Conservation (phyloP, 1,140 invertebrate genomes). For the Stenopsyche tienmushanensis region DNA sequence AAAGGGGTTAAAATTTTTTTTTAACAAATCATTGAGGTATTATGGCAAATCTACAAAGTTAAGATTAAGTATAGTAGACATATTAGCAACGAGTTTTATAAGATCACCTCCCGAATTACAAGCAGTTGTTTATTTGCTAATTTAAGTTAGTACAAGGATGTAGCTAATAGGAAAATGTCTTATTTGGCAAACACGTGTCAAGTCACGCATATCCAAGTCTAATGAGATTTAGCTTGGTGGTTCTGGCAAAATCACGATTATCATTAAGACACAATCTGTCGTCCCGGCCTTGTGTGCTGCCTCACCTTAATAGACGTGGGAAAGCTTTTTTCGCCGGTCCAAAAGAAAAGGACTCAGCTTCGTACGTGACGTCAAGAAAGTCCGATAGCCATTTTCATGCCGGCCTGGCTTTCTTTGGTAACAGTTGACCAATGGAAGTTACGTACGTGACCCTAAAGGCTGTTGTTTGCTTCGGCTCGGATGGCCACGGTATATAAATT, state of each 20-base stretch:
- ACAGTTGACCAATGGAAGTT: conserved; percentile 22
- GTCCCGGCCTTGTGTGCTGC: background rate
- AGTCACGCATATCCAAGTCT: no score
- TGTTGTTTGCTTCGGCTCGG: background rate
- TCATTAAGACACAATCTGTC: conserved; percentile 10
- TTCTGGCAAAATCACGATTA: conserved; percentile 5
- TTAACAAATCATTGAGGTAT: no score
- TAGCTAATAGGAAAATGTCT: no score
- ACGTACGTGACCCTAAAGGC: background rate
- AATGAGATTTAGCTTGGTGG: no score
- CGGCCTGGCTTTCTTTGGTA: background rate
- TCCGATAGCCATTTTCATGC: background rate
- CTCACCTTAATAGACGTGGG: background rate
- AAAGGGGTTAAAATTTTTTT: no score
- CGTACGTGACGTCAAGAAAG: conserved; percentile 6
- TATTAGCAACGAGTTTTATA: no score
- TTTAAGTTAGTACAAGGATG: no score
- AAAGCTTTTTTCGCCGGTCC: background rate
- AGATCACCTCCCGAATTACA: no score
- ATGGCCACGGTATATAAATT: conserved; percentile 13
- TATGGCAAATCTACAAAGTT: no score
- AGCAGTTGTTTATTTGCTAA: no score
- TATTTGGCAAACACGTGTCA: no score
- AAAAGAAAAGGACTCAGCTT: background rate
- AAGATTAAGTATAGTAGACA: no score